Conservation (phyloP, 2,888 invertebrate genomes). For the Fragum fragum region DNA sequence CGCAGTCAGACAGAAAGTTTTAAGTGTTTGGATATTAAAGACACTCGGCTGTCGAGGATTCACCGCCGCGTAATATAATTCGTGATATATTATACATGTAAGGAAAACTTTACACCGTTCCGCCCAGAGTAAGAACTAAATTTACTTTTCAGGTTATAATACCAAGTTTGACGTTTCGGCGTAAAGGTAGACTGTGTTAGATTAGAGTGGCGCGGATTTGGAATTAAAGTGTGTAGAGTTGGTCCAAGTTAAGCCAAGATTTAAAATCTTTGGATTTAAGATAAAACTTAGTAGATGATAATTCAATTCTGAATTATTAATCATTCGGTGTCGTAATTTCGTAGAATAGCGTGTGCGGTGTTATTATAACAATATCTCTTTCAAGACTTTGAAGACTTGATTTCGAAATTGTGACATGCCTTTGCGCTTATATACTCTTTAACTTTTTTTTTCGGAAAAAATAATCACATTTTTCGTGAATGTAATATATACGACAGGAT, state of each 20-base stretch:
- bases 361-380: not conserved
- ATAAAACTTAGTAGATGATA: constrained; percentile 18
- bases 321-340: constrained; percentile 3
- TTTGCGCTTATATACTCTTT: not conserved
- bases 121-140: constrained; percentile 51
- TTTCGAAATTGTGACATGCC: no score
- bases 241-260: not conserved
- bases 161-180: not conserved
- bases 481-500: no score
- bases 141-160: constrained; percentile 48
- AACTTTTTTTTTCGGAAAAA: not conserved
- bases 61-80: constrained; percentile 40
- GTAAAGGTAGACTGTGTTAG: constrained; percentile 3
- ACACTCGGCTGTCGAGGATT: constrained; percentile 50
- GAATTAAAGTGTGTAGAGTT: constrained; percentile 25
- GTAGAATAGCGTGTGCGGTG: not conserved
- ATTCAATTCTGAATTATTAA: constrained; percentile 28
- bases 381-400: not conserved
- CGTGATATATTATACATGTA: constrained; percentile 55
- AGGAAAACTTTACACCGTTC: constrained; percentile 30
- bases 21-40: constrained; percentile 50
- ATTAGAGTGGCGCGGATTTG: constrained; percentile 6
- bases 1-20: constrained; percentile 59
- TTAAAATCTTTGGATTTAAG: constrained; percentile 25
- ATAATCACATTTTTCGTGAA: no score